Evolutionary conservation across 2,888 invertebrate genomes (phyloP).

Genomic region (Lycia hirtaria): DNA sequence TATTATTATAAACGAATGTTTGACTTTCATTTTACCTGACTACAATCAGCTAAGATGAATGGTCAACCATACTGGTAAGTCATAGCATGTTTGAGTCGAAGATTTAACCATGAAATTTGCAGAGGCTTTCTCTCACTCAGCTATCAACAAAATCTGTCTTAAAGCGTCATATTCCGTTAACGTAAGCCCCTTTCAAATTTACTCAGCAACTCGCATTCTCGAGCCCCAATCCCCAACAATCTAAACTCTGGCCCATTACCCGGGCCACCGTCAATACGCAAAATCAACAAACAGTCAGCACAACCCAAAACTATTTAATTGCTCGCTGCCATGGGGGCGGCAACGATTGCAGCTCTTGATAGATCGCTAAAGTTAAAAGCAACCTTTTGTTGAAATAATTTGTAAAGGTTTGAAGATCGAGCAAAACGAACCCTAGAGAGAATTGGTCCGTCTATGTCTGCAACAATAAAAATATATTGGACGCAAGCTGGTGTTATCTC

Average conservation of each 20-base stretch:
- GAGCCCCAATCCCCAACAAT: not conserved
- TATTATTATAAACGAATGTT: too few relatives aligned
- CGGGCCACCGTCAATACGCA: not conserved
- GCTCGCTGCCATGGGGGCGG: not conserved
- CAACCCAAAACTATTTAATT: conserved; percentile 14
- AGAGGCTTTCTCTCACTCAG: not conserved
- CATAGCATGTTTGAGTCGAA: too few relatives aligned
- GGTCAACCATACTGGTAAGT: too few relatives aligned
- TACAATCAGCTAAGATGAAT: too few relatives aligned
- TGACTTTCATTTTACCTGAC: too few relatives aligned
- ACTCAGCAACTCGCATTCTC: not conserved
- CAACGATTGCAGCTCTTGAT: not conserved
- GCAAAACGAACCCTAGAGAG: too few relatives aligned
- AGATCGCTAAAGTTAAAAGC: not conserved
- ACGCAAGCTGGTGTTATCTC: too few relatives aligned
- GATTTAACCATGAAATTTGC: too few relatives aligned
- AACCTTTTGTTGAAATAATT: not conserved
- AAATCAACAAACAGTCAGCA: conserved; percentile 11
- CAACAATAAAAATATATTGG: too few relatives aligned
- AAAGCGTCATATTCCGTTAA: not conserved
- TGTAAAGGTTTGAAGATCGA: too few relatives aligned
- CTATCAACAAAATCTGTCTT: not conserved
- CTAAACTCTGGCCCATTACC: conserved; percentile 2
- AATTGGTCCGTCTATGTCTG: too few relatives aligned
- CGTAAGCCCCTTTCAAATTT: not conserved